Evolutionary conservation across 92 coral and sea anemone species (phyloP), one percentile per base, ranked within the genome.

Genomic region (Nematostella vectensis): DNA sequence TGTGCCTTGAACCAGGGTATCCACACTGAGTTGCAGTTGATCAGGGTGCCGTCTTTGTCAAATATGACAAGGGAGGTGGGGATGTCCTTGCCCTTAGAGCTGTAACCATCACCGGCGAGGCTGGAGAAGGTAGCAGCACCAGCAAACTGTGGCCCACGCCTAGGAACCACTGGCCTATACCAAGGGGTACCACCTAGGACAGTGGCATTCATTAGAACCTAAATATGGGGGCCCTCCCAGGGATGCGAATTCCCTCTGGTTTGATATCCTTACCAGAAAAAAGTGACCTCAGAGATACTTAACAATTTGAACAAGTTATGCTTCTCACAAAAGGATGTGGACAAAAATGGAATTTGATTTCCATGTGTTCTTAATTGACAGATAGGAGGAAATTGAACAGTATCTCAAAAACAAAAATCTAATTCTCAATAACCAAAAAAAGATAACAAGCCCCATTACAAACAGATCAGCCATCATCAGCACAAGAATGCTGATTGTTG

Each of bases 21-120:
- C 98, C 98, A 91, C 22, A 88, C 95, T 13, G 91, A 73, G 29
- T 91, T 76, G 29, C 82, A 73, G 38, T 91, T 96, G 50, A 91
- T 91, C 63, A 91, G 33, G 27, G 98, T 91, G 21, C 98, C 98
- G 57, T 91, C 98, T 42, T 91, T 91, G 77, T 91, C 98, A 22
- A 91, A 91, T 25, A 91, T 86, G 24, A 91, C 72, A 65, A 91
- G 75, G 3, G 82, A 73, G 11, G 88, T 82, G 3, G 82, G 77
- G 42, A 70, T 47, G 43, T 29, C 59, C 27, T 52, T 26, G 9
- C 40, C 6, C 22, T 70, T 78, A 13, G 77, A 49, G 54, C 73
- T 68, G 50, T 58, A 60, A 0, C 88, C 88, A 58, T 79, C 87
- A 18, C 94, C 94, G 25, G 83, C 78, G 55, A 75, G 66, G 39